Conservation (phyloP, 2,113 vertebrate genomes). For the Scomber scombrus region DNA sequence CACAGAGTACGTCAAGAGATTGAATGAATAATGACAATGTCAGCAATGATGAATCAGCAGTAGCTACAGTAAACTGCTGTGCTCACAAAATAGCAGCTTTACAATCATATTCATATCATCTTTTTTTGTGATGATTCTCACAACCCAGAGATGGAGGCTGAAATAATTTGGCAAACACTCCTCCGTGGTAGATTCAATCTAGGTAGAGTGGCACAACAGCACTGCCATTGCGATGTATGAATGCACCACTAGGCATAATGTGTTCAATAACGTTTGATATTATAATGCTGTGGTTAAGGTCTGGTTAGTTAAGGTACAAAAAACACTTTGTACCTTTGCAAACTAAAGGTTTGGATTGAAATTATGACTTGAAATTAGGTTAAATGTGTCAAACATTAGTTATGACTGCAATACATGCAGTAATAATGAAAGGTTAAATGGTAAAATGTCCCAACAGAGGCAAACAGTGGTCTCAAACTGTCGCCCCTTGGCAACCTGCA, state of each 20-base stretch:
- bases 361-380: no score
- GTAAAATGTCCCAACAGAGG: no score
- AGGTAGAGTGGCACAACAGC: neutral
- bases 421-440: no score
- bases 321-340: no score
- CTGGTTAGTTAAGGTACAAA: no score
- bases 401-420: no score
- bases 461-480: no score
- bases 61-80: conserved; percentile 22
- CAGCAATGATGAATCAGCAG: conserved; percentile 50
- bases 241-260: conserved; percentile 9
- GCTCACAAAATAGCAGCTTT: conserved; percentile 28
- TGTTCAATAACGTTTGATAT: conserved; percentile 11
- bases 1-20: neutral
- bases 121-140: conserved; percentile 13
- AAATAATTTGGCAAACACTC: conserved; percentile 2
- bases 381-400: no score
- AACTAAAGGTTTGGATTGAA: no score
- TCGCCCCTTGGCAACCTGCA: no score
- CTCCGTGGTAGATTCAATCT: neutral
- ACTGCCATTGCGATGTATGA: conserved; percentile 2
- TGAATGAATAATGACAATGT: conserved; percentile 10
- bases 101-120: conserved; percentile 16
- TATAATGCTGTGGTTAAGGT: neutral
- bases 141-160: conserved; percentile 2